A percentile compares a stretch with the other conserved stretches of the same genome.
Conservation (phyloP, 2,888 invertebrate species). For the Eupithecia vulgata region DNA sequence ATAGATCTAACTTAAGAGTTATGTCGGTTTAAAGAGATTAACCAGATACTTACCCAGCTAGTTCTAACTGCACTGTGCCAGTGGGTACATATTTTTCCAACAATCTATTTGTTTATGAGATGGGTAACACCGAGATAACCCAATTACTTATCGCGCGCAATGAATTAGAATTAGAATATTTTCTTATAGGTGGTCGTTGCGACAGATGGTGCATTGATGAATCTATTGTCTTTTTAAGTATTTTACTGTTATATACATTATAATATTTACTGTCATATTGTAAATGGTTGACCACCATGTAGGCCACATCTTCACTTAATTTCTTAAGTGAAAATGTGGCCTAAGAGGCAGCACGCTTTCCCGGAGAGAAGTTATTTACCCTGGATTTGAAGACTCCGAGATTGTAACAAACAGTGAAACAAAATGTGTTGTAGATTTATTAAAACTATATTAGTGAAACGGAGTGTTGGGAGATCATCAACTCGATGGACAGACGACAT, state of each 20-base stretch:
- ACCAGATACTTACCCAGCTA: background rate
- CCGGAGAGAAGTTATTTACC: background rate
- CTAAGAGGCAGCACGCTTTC: background rate
- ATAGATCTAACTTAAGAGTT: background rate
- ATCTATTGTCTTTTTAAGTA: conserved; percentile 16
- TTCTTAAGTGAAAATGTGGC: background rate
- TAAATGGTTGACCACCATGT: background rate
- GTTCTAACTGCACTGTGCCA: conserved; percentile 11
- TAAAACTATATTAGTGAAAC: no score
- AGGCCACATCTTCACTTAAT: background rate
- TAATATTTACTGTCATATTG: no score
- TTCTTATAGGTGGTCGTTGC: conserved; percentile 49
- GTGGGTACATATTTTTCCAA: conserved; percentile 42
- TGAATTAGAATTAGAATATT: conserved; percentile 62
- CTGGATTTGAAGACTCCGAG: background rate
- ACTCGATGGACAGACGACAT: no score
- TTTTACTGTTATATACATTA: background rate
- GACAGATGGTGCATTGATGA: conserved; percentile 19
- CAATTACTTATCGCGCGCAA: conserved; percentile 64
- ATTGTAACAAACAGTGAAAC: background rate
- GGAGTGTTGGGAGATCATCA: no score
- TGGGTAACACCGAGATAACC: conserved; percentile 72
- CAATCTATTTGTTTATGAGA: conserved; percentile 69
- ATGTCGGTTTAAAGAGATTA: background rate
- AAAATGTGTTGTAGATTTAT: conserved; percentile 18